Evolutionary conservation across 2,113 vertebrate genomes (phyloP).

Genomic region (Silurus glanis): DNA sequence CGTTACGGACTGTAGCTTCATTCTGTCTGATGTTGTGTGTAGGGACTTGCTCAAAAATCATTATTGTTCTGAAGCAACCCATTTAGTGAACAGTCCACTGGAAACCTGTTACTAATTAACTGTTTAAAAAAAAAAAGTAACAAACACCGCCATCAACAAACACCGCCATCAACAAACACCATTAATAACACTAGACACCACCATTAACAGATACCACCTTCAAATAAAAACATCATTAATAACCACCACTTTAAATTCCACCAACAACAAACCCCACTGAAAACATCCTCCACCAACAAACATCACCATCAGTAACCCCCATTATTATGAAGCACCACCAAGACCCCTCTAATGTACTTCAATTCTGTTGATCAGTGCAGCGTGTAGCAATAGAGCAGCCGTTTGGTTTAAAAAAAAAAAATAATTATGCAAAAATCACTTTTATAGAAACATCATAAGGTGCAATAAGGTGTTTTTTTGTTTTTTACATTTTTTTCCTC

Average conservation of each 20-base stretch:
- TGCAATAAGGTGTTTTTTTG: slow-evolving; percentile 1
- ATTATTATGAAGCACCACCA: too few species aligned
- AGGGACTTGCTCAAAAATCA: neutral
- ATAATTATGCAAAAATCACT: neutral
- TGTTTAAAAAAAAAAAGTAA: neutral
- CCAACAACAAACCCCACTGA: too few species aligned
- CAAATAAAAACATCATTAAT: too few species aligned
- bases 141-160: too few species aligned
- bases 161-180: too few species aligned
- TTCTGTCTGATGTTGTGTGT: slow-evolving; percentile 12
- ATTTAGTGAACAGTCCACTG: neutral
- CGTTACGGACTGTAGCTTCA: neutral
- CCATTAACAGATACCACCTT: too few species aligned
- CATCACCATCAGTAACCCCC: too few species aligned
- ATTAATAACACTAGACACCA: too few species aligned
- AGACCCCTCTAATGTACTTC: neutral
- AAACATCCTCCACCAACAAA: too few species aligned
- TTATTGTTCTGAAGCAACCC: neutral
- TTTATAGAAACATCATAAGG: neutral
- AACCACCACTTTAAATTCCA: too few species aligned
- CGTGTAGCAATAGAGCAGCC: neutral
- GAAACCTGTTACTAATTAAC: neutral
- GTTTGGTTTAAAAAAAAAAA: neutral
- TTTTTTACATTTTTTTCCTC: too few species aligned
- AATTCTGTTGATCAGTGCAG: neutral